Percentiles rank a stretch among this genome's conserved stretches.
phyloP scores from a whole-genome alignment of 30 jellyfish, hydroid and myxozoan genomes.

The Sanderia malayensis region DNA sequence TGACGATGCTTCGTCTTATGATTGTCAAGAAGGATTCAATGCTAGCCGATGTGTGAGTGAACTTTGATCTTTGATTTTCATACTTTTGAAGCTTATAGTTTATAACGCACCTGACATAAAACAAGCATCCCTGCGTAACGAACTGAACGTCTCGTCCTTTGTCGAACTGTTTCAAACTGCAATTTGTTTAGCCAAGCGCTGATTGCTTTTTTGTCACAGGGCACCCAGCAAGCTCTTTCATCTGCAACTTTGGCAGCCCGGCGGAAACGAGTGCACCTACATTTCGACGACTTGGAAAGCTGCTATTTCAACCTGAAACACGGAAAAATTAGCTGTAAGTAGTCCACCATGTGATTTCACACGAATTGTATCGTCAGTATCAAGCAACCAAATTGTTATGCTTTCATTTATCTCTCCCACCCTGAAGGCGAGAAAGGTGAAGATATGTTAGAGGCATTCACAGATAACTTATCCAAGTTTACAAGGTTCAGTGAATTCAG shows the following conservation, averaged over 20 bases:
- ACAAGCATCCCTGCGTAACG: no score
- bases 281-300: conserved; percentile 90
- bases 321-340: conserved; percentile 66
- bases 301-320: conserved; percentile 79
- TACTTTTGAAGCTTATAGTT: neutral
- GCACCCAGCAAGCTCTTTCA: conserved; percentile 63
- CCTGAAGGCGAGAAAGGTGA: conserved; percentile 76
- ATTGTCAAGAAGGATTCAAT: conserved; percentile 90
- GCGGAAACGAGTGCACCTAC: conserved; percentile 88
- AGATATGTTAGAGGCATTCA: conserved; percentile 69
- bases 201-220: conserved; percentile 5
- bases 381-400: no score
- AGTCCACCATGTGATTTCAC: neutral
- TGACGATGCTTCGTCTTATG: conserved; percentile 67
- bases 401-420: no score
- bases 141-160: no score
- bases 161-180: no score
- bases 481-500: conserved; percentile 88
- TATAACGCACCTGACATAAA: no score
- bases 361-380: no score
- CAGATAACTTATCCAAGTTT: conserved; percentile 86
- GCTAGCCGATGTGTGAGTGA: conserved; percentile 73
- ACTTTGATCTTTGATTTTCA: neutral
- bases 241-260: conserved; percentile 87
- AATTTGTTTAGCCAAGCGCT: neutral